phyloP scores from a whole-genome alignment of 2,797 vertebrate genomes.

The Discoglossus pictus region DNA sequence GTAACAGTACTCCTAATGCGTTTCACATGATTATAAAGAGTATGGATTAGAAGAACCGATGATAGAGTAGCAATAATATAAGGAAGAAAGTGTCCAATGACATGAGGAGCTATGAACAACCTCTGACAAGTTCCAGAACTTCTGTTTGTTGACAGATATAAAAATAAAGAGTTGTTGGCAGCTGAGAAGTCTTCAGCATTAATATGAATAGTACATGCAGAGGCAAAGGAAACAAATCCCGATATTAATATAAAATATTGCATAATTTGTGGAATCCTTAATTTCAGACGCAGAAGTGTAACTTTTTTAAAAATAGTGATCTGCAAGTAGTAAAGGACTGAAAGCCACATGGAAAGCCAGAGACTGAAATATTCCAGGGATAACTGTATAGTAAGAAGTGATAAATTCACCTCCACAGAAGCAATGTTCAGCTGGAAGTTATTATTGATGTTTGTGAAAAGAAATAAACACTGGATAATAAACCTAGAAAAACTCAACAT shows the following conservation, averaged over 20 bases:
- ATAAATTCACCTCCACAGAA: background rate
- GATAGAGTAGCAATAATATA: slow-evolving; percentile 12
- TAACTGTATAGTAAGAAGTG: background rate
- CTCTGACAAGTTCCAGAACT: background rate
- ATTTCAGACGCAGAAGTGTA: slow-evolving; percentile 15
- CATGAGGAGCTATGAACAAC: background rate
- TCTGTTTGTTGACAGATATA: background rate
- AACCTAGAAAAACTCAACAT: slow-evolving; percentile 12
- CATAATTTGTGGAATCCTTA: background rate
- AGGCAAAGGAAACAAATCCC: background rate
- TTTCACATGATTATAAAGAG: slow-evolving; percentile 4
- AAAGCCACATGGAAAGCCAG: slow-evolving; percentile 30
- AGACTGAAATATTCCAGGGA: slow-evolving; percentile 11
- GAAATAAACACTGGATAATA: background rate
- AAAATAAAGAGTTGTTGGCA: no score
- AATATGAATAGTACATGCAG: background rate
- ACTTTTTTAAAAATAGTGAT: slow-evolving; percentile 6
- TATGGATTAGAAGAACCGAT: background rate
- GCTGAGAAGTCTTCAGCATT: no score
- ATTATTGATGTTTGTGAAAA: background rate
- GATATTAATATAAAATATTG: background rate
- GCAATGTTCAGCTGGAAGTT: background rate
- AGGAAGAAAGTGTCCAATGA: slow-evolving; percentile 16
- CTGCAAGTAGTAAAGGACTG: slow-evolving; percentile 21
- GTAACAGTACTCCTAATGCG: background rate